phyloP scores from a whole-genome alignment of 2,113 vertebrate genomes.

The Pandion haliaetus region DNA sequence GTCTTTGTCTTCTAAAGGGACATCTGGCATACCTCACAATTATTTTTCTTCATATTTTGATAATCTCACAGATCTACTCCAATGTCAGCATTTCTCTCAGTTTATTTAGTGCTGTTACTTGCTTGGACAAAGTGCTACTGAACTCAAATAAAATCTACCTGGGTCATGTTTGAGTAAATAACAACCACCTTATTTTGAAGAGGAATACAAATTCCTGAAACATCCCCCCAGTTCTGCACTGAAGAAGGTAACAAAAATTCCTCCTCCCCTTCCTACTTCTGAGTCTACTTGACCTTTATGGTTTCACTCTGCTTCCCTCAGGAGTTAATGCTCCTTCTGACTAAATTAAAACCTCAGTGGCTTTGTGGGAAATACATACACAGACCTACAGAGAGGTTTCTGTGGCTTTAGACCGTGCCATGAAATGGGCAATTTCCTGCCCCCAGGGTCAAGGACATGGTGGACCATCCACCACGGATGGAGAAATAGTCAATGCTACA shows the following conservation, averaged over 20 bases:
- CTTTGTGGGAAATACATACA: not conserved
- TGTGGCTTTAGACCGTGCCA: not conserved
- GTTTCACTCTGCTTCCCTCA: not conserved
- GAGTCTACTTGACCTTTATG: not conserved
- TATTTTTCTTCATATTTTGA: constrained; percentile 5
- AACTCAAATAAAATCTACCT: not conserved
- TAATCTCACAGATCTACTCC: not conserved
- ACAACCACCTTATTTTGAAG: not conserved
- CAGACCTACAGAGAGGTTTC: not conserved
- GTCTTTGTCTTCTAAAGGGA: not conserved
- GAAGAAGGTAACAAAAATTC: not conserved
- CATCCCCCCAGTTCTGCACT: not conserved
- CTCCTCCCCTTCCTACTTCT: not conserved
- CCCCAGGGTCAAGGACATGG: not conserved
- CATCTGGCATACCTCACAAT: not conserved
- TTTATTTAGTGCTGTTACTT: not conserved
- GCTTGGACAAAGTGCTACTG: not conserved
- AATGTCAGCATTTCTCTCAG: not conserved
- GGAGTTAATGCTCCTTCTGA: not conserved
- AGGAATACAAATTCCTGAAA: not conserved
- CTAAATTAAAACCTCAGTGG: not conserved
- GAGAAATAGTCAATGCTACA: not conserved
- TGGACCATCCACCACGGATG: not conserved
- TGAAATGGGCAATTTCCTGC: not conserved
- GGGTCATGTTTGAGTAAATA: not conserved